These are phyloP conservation scores for Prunella strophiata DNA, from an alignment of 2,797 vertebrate species.

Conservation along the genomic window DNA sequence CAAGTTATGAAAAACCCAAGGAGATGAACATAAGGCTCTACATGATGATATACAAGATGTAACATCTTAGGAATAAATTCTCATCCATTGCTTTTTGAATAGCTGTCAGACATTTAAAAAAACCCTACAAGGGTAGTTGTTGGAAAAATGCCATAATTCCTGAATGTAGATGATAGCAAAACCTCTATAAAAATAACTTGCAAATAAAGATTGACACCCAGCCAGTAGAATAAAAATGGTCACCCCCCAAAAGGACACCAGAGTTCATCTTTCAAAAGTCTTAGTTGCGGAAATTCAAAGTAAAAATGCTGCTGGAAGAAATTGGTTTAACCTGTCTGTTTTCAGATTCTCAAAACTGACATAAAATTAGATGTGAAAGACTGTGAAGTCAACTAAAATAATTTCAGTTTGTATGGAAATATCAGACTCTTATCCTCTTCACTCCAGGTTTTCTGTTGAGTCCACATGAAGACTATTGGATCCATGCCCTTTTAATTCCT, in stretches of 20 bases:
- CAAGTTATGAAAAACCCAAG: not conserved
- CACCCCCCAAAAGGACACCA: not conserved
- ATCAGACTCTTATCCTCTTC: not conserved
- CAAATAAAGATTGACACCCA: not conserved
- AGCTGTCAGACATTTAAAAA: not conserved
- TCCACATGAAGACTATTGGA: not conserved
- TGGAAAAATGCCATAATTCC: not conserved
- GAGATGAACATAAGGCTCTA: not conserved
- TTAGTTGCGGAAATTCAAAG: not conserved
- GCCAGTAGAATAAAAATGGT: not conserved
- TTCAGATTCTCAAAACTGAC: conserved; percentile 21
- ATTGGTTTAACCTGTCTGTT: not conserved
- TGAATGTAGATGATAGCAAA: not conserved
- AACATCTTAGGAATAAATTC: not conserved
- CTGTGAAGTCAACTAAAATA: conserved; percentile 24
- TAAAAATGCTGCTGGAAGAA: conserved; percentile 14
- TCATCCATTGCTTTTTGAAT: not conserved
- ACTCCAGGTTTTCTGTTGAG: not conserved
- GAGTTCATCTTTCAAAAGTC: not conserved
- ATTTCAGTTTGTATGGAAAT: conserved; percentile 33
- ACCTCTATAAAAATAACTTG: not conserved
- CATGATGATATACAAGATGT: not conserved
- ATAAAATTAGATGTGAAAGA: conserved; percentile 45
- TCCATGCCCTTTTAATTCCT: not conserved
- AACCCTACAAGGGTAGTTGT: not conserved